These are phyloP conservation scores for Incurvaria masculella DNA, from an alignment of 2,888 invertebrate species.

Conservation along the genomic window DNA sequence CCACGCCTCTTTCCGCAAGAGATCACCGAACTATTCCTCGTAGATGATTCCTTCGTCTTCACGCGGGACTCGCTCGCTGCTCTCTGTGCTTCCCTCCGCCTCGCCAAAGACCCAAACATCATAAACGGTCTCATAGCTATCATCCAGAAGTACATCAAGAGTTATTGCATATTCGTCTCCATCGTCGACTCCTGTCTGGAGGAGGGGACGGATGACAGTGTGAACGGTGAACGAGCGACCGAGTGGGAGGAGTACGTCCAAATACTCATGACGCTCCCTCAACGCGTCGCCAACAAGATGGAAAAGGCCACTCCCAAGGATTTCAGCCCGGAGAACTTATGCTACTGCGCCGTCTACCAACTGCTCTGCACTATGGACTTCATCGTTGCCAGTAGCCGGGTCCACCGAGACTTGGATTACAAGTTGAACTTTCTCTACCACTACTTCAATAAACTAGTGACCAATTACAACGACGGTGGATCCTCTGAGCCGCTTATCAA, in stretches of 20 bases:
- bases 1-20: conserved; percentile 47
- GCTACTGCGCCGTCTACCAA: conserved; percentile 58
- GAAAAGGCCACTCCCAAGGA: conserved; percentile 52
- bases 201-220: conserved; percentile 16
- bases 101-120: conserved; percentile 26
- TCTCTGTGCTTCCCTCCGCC: conserved; percentile 46
- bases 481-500: conserved; percentile 41
- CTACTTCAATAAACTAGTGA: conserved; percentile 60
- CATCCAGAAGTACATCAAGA: conserved; percentile 47
- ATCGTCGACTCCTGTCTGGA: conserved; percentile 35
- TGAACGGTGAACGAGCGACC: conserved; percentile 18
- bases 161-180: conserved; percentile 55
- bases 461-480: conserved; percentile 50
- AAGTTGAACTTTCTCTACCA: conserved; percentile 47
- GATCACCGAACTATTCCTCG: conserved; percentile 42
- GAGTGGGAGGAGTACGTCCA: conserved; percentile 59
- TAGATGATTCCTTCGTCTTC: conserved; percentile 51
- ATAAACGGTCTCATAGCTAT: conserved; percentile 36
- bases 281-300: conserved; percentile 65
- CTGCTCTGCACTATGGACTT: conserved; percentile 60
- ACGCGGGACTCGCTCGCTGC: conserved; percentile 45
- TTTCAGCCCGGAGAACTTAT: conserved; percentile 57
- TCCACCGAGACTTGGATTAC: conserved; percentile 25
- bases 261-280: conserved; percentile 64
- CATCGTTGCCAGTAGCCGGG: conserved; percentile 39